Conservation (phyloP, 2,113 vertebrate species). For the Hypanus sabinus region DNA sequence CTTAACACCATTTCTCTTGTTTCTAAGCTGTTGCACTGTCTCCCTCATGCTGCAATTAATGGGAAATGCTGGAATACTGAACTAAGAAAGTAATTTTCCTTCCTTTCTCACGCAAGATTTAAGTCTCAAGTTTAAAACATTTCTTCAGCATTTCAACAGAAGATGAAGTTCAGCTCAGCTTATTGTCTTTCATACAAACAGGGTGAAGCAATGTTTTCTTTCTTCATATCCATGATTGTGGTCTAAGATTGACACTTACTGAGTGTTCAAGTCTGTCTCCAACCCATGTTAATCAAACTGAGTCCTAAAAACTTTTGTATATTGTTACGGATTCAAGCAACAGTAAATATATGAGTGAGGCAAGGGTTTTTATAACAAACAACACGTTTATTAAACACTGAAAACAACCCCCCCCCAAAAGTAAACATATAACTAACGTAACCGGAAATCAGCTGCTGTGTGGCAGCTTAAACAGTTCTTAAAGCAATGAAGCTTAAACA, state of each 20-base stretch:
- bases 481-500: too few species aligned
- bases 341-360: too few species aligned
- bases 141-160: neutral
- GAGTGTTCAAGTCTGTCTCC: neutral
- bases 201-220: neutral
- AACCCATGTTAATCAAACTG: neutral
- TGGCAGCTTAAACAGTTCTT: too few species aligned
- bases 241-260: neutral
- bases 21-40: neutral
- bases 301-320: neutral
- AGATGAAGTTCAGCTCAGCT: neutral
- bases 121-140: neutral
- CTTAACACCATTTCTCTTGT: too few species aligned
- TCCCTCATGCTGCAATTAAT: slow-evolving; percentile 27
- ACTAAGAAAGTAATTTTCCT: neutral
- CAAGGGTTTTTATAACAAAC: too few species aligned
- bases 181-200: neutral
- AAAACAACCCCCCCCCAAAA: too few species aligned
- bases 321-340: too few species aligned
- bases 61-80: neutral
- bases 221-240: neutral
- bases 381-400: too few species aligned
- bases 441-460: too few species aligned
- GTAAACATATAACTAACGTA: too few species aligned
- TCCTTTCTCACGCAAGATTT: neutral